Evolutionary conservation across 2,797 vertebrate species (phyloP).

Genomic region (Phoebastria nigripes): DNA sequence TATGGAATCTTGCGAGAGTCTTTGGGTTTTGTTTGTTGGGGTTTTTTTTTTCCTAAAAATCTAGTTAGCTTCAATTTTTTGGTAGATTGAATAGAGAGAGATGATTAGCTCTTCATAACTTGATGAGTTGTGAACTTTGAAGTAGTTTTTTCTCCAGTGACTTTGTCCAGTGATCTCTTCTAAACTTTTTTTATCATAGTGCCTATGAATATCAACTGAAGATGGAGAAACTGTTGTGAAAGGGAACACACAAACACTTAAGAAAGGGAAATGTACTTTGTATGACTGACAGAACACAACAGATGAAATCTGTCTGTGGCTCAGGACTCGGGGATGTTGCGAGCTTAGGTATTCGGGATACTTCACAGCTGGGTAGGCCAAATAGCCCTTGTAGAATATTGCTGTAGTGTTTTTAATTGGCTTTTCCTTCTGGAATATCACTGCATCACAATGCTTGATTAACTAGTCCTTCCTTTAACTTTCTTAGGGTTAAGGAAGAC

Average conservation of each 20-base stretch:
- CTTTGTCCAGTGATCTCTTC: not conserved
- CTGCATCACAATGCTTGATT: not conserved
- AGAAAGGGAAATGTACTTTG: not conserved
- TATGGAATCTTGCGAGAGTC: not conserved
- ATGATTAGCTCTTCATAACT: not conserved
- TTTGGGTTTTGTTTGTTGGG: not conserved
- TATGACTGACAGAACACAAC: not conserved
- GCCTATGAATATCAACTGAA: not conserved
- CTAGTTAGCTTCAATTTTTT: not conserved
- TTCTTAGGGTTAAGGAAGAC: not conserved
- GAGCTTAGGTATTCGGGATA: not conserved
- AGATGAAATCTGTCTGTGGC: not conserved
- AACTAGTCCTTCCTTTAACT: not conserved
- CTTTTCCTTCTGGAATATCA: not conserved
- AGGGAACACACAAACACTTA: not conserved
- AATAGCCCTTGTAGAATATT: not conserved
- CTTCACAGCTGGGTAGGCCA: not conserved
- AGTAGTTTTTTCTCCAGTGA: not conserved
- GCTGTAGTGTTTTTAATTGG: not conserved
- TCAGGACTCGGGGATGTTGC: fast-evolving
- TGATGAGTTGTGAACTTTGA: not conserved
- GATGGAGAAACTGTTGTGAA: not conserved
- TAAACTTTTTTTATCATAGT: not conserved
- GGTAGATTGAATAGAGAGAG: not conserved
- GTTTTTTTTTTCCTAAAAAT: not conserved